Percentiles rank a stretch among this genome's conserved stretches.
Conservation (phyloP, 1,140 invertebrate species). For the Drosophila quadrilineata region DNA sequence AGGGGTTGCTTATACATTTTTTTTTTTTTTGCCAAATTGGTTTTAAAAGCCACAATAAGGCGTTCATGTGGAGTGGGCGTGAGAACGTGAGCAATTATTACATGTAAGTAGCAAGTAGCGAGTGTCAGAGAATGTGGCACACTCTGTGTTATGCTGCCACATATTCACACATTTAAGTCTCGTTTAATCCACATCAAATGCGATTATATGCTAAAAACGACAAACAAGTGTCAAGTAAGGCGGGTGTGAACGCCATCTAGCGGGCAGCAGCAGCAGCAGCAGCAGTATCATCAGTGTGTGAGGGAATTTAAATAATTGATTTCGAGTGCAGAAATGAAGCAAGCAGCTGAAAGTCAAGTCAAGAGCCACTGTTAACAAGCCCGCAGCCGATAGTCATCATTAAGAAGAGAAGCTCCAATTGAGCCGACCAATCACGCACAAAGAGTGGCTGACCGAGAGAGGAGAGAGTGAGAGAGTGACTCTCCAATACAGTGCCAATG, state of each 20-base stretch:
- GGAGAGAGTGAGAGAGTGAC: background rate
- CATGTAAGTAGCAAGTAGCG: conserved; percentile 44
- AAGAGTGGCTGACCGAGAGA: conserved; percentile 27
- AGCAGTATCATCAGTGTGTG: conserved; percentile 8
- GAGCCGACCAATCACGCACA: conserved; percentile 63
- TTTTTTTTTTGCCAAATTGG: conserved; percentile 65
- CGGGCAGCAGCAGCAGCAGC: background rate
- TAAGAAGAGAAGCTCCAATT: conserved; percentile 37
- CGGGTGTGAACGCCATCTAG: conserved; percentile 8
- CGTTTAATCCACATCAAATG: conserved; percentile 51
- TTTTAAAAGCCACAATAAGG: conserved; percentile 71
- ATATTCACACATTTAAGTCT: conserved; percentile 15
- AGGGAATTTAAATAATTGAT: conserved; percentile 45
- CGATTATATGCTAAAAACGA: conserved; percentile 55
- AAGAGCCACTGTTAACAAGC: conserved; percentile 12
- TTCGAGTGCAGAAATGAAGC: conserved; percentile 39
- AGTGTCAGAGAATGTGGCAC: conserved; percentile 6
- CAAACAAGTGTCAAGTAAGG: conserved; percentile 61
- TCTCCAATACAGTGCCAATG: too few relatives aligned
- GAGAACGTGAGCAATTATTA: conserved; percentile 73
- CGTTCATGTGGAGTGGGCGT: conserved; percentile 34
- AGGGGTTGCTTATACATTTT: conserved; percentile 33
- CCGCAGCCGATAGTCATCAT: conserved; percentile 31
- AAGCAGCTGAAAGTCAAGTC: conserved; percentile 9
- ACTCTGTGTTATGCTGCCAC: background rate